These are phyloP conservation scores for Caracal caracal DNA, from an alignment of 2,113 vertebrate species.

Conservation along the genomic window DNA sequence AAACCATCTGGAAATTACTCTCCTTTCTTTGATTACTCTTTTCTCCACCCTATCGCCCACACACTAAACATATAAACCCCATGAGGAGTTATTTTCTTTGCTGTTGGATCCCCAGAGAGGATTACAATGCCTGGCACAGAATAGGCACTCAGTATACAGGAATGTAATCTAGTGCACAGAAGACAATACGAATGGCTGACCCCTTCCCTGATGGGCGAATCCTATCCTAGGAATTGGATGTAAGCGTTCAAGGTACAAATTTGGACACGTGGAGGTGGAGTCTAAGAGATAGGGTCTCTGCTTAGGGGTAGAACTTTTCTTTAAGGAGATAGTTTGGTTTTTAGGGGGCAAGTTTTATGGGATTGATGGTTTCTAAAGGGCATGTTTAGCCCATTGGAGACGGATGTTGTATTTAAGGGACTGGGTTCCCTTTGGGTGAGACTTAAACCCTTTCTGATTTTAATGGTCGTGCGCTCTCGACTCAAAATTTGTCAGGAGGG, in stretches of 20 bases:
- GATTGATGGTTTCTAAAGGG: neutral
- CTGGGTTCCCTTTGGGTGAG: neutral
- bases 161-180: rapidly evolving
- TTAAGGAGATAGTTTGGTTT: neutral
- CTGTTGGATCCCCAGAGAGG: neutral
- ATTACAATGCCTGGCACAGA: neutral
- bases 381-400: neutral
- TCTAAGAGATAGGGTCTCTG: neutral
- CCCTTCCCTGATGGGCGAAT: neutral
- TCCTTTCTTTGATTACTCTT: neutral
- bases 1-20: neutral
- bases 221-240: no score
- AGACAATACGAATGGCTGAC: neutral
- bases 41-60: rapidly evolving
- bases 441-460: neutral
- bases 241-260: neutral
- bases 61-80: neutral
- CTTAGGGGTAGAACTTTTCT: neutral
- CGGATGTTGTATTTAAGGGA: neutral
- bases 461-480: neutral
- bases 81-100: neutral
- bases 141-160: rapidly evolving
- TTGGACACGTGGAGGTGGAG: neutral
- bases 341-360: neutral
- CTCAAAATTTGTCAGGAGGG: neutral